Conservation (phyloP, 23 tunicate species). For the Oikopleura albicans region DNA sequence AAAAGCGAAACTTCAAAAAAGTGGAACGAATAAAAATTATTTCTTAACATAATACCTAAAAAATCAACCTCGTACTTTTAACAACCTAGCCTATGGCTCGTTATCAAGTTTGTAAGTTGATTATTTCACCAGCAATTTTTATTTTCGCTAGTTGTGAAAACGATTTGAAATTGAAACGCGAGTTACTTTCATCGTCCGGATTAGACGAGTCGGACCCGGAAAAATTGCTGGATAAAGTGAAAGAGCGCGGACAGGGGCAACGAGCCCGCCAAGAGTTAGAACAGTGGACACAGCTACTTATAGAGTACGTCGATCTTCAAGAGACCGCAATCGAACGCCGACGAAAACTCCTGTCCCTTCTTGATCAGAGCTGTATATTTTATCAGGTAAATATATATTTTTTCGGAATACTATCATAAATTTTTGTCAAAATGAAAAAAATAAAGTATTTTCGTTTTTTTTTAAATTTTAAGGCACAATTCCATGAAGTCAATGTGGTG, state of each 20-base stretch:
- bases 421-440: too few relatives aligned
- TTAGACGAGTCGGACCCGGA: neutral
- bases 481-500: neutral
- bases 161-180: neutral
- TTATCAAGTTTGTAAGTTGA: too few relatives aligned
- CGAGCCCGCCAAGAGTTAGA: slow-evolving; percentile 13
- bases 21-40: too few relatives aligned
- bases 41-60: too few relatives aligned
- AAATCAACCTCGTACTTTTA: too few relatives aligned
- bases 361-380: slow-evolving; percentile 1
- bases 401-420: too few relatives aligned
- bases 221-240: neutral
- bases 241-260: slow-evolving; percentile 7
- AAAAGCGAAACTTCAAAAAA: too few relatives aligned
- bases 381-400: neutral
- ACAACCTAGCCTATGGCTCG: too few relatives aligned
- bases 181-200: neutral
- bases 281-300: slow-evolving; percentile 13
- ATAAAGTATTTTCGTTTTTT: too few relatives aligned
- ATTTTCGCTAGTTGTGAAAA: slow-evolving; percentile 16
- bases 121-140: too few relatives aligned
- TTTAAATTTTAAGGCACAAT: neutral
- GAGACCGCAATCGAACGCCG: slow-evolving; percentile 1
- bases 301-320: neutral
- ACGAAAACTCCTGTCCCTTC: neutral